Percentiles rank a stretch among this genome's conserved stretches.
Evolutionary conservation across 2,888 invertebrate species (phyloP).

Genomic region (Apoderus coryli): DNA sequence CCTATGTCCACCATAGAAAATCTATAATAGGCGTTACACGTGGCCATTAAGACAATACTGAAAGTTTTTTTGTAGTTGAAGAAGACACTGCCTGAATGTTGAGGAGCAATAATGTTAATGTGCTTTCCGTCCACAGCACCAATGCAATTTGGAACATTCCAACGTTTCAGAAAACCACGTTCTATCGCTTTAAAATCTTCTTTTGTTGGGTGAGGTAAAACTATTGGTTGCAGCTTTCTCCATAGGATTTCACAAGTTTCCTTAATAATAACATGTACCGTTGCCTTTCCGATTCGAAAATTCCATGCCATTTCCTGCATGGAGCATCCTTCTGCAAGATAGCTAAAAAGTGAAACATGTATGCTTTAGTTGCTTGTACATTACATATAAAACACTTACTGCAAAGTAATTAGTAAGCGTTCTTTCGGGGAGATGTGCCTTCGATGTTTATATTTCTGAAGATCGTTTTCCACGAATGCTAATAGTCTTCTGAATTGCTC

Average conservation of each 20-base stretch:
- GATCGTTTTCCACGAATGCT: neutral
- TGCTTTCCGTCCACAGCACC: slow-evolving; percentile 1
- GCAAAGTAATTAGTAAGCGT: neutral
- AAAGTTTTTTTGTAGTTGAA: slow-evolving; percentile 23
- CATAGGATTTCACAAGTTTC: slow-evolving; percentile 6
- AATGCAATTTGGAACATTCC: neutral
- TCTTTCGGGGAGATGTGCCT: neutral
- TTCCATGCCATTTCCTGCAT: slow-evolving; percentile 2
- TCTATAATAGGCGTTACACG: slow-evolving; percentile 21
- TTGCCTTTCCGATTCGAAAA: slow-evolving; percentile 7
- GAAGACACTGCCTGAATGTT: slow-evolving; percentile 19
- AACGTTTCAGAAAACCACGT: neutral
- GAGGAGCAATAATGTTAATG: slow-evolving; percentile 13
- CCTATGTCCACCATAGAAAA: slow-evolving; percentile 24
- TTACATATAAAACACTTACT: slow-evolving; percentile 3
- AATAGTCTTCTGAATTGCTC: neutral
- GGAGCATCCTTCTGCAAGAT: neutral
- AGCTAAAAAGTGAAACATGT: too few relatives aligned
- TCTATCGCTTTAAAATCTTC: neutral
- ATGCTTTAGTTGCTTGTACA: too few relatives aligned
- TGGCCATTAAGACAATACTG: slow-evolving; percentile 19
- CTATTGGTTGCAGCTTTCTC: neutral
- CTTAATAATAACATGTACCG: slow-evolving; percentile 1
- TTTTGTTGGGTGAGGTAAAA: neutral
- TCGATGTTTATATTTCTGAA: neutral